Percentiles rank a stretch among this genome's conserved stretches.
phyloP scores from a whole-genome alignment of 2,888 invertebrate species.

The Drosophila nr. medialis region DNA sequence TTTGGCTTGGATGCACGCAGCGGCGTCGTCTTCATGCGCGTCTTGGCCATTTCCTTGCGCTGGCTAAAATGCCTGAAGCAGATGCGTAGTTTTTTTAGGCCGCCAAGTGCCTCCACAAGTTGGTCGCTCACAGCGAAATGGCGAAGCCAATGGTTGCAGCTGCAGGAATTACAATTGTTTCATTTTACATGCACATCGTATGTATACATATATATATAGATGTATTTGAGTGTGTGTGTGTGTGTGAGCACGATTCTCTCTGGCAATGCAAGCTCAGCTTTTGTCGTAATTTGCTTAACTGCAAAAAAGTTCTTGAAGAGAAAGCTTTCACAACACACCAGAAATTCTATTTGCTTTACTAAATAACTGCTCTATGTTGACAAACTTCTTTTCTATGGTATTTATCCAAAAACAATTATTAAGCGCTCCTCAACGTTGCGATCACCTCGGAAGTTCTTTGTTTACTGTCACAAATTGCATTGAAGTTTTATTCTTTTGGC shows the following conservation, averaged over 20 bases:
- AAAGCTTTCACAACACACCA: conserved; percentile 42
- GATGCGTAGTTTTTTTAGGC: conserved; percentile 75
- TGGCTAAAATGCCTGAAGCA: conserved; percentile 75
- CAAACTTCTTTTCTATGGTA: conserved; percentile 6
- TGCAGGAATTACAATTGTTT: conserved; percentile 61
- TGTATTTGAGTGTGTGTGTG: background rate
- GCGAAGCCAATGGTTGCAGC: conserved; percentile 79
- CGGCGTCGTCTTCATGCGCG: conserved; percentile 82
- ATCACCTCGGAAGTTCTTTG: conserved; percentile 81
- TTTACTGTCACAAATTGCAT: conserved; percentile 78
- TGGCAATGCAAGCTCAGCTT: conserved; percentile 55
- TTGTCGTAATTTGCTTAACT: conserved; percentile 27
- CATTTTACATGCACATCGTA: conserved; percentile 13
- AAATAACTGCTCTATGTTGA: conserved; percentile 15
- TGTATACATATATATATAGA: background rate
- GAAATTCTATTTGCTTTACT: conserved; percentile 1
- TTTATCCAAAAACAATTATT: conserved; percentile 18
- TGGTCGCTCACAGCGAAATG: conserved; percentile 71
- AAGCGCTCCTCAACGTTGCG: conserved; percentile 59
- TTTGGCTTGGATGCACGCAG: conserved; percentile 75
- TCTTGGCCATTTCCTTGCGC: conserved; percentile 80
- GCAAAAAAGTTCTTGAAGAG: conserved; percentile 18
- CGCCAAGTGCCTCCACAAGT: conserved; percentile 68
- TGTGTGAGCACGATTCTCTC: conserved; percentile 33
- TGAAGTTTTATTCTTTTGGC: conserved; percentile 64